Percentiles rank a stretch among this genome's conserved stretches.
Evolutionary conservation across 2,797 vertebrate species (phyloP).

Genomic region (Nyctibius grandis): DNA sequence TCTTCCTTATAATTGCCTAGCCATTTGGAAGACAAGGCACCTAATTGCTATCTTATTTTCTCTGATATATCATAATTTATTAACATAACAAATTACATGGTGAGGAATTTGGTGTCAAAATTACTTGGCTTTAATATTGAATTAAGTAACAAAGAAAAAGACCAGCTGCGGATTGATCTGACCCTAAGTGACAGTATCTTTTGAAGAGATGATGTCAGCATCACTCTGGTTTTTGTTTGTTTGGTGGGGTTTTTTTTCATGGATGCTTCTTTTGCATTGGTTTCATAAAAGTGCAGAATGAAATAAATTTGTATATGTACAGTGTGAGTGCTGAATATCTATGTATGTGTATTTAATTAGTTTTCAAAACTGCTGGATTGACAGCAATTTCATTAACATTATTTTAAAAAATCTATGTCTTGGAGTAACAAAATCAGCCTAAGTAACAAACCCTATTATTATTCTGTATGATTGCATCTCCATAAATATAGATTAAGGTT

Average conservation of each 20-base stretch:
- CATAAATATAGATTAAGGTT: neutral
- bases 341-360: neutral
- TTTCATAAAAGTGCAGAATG: neutral
- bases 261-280: neutral
- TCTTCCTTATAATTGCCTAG: neutral
- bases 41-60: neutral
- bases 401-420: neutral
- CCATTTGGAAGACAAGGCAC: neutral
- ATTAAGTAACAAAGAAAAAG: neutral
- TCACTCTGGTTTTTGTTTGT: neutral
- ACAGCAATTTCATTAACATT: neutral
- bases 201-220: neutral
- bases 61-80: neutral
- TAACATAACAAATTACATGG: neutral
- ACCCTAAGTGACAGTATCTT: neutral
- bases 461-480: neutral
- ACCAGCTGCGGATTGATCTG: neutral
- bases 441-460: neutral
- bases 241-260: neutral
- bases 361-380: neutral
- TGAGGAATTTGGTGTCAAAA: neutral
- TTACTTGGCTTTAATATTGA: neutral
- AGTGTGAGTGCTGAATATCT: neutral
- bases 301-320: neutral
- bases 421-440: neutral